Conservation (phyloP, 2,888 invertebrate genomes). For the Andricus curvator region DNA sequence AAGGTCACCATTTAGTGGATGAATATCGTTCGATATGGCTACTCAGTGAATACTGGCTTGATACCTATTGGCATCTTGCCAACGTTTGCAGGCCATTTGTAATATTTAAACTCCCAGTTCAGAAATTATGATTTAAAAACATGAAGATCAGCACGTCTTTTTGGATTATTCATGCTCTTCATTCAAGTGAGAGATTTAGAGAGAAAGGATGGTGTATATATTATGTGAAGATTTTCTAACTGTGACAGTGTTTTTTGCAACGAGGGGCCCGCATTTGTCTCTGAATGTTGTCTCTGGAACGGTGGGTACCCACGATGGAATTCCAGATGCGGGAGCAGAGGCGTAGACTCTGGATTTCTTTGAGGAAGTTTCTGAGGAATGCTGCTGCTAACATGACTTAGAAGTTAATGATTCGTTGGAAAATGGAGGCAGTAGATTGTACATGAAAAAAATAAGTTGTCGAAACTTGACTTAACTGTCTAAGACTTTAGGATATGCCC, state of each 20-base stretch:
- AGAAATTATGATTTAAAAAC: constrained; percentile 9
- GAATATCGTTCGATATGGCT: constrained; percentile 55
- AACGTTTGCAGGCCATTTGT: constrained; percentile 40
- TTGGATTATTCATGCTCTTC: constrained; percentile 19
- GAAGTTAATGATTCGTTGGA: not conserved
- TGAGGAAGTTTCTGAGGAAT: not conserved
- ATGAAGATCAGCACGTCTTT: not conserved
- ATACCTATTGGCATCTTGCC: constrained; percentile 55
- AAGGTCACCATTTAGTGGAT: constrained; percentile 45
- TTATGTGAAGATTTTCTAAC: constrained; percentile 26
- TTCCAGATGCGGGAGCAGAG: constrained; percentile 40
- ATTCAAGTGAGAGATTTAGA: not conserved
- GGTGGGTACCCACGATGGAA: constrained; percentile 26
- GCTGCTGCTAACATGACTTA: not conserved
- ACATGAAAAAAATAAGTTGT: too few species aligned
- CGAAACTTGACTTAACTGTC: too few species aligned
- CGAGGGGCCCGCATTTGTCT: constrained; percentile 34
- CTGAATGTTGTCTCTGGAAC: constrained; percentile 30
- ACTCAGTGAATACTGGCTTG: constrained; percentile 48
- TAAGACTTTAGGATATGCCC: too few species aligned
- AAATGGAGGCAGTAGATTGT: not conserved
- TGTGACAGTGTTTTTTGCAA: constrained; percentile 28
- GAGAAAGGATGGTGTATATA: not conserved
- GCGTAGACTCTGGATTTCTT: constrained; percentile 21
- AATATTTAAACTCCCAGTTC: constrained; percentile 19